These are phyloP conservation scores for Melieria picta DNA, from an alignment of 2,888 invertebrate genomes.

Conservation along the genomic window DNA sequence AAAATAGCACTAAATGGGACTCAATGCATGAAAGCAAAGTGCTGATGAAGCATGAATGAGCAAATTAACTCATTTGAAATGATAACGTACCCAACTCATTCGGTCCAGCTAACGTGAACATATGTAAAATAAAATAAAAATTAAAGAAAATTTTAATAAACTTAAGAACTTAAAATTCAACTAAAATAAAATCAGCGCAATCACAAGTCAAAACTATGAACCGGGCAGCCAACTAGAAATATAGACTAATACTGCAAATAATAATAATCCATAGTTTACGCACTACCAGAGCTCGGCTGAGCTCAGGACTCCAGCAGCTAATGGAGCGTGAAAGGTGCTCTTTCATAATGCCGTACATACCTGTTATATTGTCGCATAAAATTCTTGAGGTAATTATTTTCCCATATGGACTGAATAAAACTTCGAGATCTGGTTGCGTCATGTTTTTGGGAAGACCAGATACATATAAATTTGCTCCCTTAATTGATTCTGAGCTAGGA, in stretches of 20 bases:
- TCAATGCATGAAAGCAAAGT: not conserved
- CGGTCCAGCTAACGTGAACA: constrained; percentile 63
- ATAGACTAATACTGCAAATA: not conserved
- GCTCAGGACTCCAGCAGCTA: no score
- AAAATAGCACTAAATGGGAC: not conserved
- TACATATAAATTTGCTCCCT: constrained; percentile 93
- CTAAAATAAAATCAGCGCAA: constrained; percentile 29
- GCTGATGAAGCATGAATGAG: not conserved
- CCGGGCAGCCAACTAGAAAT: constrained; percentile 11
- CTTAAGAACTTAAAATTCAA: constrained; percentile 35
- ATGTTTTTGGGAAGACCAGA: constrained; percentile 90
- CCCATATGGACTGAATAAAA: constrained; percentile 82
- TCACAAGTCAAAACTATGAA: no score
- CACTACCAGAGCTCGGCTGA: no score
- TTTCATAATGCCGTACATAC: constrained; percentile 66
- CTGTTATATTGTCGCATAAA: constrained; percentile 85
- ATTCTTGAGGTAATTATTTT: constrained; percentile 87
- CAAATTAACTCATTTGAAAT: not conserved
- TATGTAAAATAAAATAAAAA: constrained; percentile 40
- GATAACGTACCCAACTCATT: constrained; percentile 67
- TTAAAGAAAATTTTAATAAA: constrained; percentile 25
- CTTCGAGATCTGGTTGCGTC: constrained; percentile 86
- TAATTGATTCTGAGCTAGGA: constrained; percentile 93
- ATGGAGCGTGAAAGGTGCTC: no score
- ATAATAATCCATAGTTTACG: not conserved